Conservation (phyloP, 2,113 vertebrate genomes). For the Cathartes aura region DNA sequence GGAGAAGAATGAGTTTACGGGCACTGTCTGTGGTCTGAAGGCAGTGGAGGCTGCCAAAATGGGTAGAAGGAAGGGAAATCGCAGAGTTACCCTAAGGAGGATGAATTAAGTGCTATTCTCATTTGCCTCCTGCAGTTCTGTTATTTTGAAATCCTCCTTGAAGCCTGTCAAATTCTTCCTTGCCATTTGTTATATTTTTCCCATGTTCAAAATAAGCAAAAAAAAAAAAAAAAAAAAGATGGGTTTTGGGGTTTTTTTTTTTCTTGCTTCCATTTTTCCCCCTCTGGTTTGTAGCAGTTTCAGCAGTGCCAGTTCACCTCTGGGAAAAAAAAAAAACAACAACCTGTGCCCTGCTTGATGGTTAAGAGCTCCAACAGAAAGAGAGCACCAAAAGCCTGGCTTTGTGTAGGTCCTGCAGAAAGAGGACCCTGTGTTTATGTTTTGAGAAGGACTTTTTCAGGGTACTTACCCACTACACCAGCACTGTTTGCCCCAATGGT, state of each 20-base stretch:
- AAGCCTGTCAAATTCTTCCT: slow-evolving; percentile 18
- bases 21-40: background rate
- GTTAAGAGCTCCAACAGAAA: background rate
- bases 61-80: background rate
- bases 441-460: background rate
- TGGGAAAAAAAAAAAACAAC: background rate
- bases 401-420: background rate
- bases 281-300: background rate
- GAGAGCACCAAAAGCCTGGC: background rate
- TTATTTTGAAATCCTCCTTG: background rate
- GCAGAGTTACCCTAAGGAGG: background rate
- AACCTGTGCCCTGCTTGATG: background rate
- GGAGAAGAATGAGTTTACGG: background rate
- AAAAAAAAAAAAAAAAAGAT: background rate
- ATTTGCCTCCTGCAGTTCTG: slow-evolving; percentile 9
- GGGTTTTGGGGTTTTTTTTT: no score
- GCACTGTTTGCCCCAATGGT: accelerated
- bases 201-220: background rate
- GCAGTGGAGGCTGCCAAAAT: background rate
- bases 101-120: slow-evolving; percentile 7
- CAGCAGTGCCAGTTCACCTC: background rate
- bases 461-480: background rate
- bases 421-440: accelerated
- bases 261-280: background rate
- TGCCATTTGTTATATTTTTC: slow-evolving; percentile 8